Evolutionary conservation across 1,140 invertebrate species (phyloP).

Genomic region (Zaprionus ornatus): DNA sequence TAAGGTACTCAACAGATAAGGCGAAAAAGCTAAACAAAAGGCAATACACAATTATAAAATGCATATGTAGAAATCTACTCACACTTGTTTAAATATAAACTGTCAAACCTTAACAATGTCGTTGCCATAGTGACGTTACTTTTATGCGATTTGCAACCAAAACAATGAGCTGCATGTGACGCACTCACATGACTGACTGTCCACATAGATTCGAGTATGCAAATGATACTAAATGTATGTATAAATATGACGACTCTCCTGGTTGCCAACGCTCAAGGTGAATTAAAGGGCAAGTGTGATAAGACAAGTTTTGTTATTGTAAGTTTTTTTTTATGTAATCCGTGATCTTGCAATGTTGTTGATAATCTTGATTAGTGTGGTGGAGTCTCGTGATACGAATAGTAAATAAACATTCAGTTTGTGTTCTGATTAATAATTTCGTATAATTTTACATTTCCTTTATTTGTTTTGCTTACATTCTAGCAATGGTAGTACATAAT

Average conservation of each 20-base stretch:
- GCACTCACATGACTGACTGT: constrained; percentile 3
- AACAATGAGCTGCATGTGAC: background rate
- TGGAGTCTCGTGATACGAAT: constrained; percentile 31
- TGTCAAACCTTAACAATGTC: constrained; percentile 68
- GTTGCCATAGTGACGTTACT: constrained; percentile 68
- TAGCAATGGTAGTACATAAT: constrained; percentile 20
- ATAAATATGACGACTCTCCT: constrained; percentile 14
- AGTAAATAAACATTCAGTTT: constrained; percentile 25
- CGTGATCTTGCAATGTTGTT: background rate
- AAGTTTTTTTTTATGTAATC: constrained; percentile 17
- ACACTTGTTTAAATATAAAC: constrained; percentile 66
- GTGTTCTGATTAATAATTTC: constrained; percentile 68
- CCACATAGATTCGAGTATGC: background rate
- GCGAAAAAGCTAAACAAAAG: constrained; percentile 33
- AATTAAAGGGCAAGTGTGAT: constrained; percentile 29
- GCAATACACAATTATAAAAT: constrained; percentile 21
- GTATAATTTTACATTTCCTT: constrained; percentile 56
- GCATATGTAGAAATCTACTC: constrained; percentile 8
- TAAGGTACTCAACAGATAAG: constrained; percentile 58
- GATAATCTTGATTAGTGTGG: background rate
- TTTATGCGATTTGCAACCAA: constrained; percentile 47
- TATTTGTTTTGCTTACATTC: constrained; percentile 44
- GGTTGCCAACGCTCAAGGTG: constrained; percentile 32
- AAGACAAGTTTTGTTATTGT: constrained; percentile 2
- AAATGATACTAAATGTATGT: constrained; percentile 14